Evolutionary conservation across 2,888 invertebrate genomes (phyloP), one percentile per base, ranked within the genome.

Genomic region (Neoitamus cyanurus): DNA sequence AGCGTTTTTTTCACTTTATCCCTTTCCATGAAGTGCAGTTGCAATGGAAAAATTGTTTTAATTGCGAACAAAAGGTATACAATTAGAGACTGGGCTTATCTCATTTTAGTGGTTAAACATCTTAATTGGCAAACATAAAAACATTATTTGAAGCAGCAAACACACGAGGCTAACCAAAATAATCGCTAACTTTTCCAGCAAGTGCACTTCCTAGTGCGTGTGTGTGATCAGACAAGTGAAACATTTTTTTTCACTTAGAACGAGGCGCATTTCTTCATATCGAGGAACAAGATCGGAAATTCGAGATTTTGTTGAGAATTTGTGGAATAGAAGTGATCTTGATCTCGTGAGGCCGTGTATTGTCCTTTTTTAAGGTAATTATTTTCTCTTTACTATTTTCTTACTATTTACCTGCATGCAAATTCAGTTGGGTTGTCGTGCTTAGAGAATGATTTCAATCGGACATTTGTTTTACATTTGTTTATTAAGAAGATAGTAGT

Each of bases 51-150:
- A 72, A 73, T 20, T 34, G 20, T 73, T 73, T 73, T 77, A 77
- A 42, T 77, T 77, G 77, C 77, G 3, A 77, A 77, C 73, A 77
- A 42, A 77, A 46, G 77, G 36, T 42, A 77, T 42, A 30, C 42
- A 77, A 77, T 77, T 77, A 25, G 28, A 46, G 7, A 9, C 37
- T 46, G 30, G 77, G 13, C 37, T 77, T 77, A 77, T 77, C 77
- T 36, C 37, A 77, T 77, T 77, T 37, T 77, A 77, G 77, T 77
- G 46, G 77, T 77, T 77, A 42, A 42, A 77, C 46, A 77, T 77
- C 75, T 37, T 77, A 77, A 77, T 77, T 77, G 77, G 25, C 15
- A 77, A 30, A 6, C 77, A 28, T 77, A 46, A 46, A 58, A 77
- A 77, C 77, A 37, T 77, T 77, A 77, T 77, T 46, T 25, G 36